Evolutionary conservation across 2,113 vertebrate species (phyloP).

Genomic region (Sylvia atricapilla): DNA sequence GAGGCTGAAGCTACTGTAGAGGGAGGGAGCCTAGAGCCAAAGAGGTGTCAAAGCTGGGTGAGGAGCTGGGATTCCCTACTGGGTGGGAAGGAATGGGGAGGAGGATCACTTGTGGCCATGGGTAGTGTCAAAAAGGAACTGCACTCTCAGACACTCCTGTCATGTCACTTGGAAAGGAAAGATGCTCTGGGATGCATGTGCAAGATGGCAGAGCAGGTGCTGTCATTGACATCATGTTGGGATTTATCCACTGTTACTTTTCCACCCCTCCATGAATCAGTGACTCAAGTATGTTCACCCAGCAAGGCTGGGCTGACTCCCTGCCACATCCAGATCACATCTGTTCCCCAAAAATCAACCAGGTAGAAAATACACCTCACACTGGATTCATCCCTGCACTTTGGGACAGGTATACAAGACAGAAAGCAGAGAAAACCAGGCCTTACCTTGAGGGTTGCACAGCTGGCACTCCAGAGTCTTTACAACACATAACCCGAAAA

Average conservation of each 20-base stretch:
- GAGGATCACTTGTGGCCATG: background rate
- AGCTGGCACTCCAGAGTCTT: background rate
- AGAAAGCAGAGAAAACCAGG: background rate
- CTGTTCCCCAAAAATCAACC: background rate
- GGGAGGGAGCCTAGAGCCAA: background rate
- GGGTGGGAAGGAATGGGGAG: background rate
- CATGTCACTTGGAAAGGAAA: background rate
- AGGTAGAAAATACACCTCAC: background rate
- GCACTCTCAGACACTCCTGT: rapidly evolving
- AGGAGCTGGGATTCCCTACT: background rate
- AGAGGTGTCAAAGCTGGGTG: background rate
- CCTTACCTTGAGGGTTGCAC: background rate
- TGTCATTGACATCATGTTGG: background rate
- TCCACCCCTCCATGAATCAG: background rate
- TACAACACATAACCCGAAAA: rapidly evolving
- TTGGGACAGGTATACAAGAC: background rate
- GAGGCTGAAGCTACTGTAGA: background rate
- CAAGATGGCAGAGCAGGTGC: background rate
- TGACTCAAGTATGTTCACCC: background rate
- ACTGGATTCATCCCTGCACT: background rate
- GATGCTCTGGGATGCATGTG: background rate
- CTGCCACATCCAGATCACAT: background rate
- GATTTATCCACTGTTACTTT: background rate
- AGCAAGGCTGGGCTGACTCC: background rate
- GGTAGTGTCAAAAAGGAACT: background rate